Evolutionary conservation across 2,888 invertebrate species (phyloP), one percentile per base, ranked within the genome.

Genomic region (Watsonalla cultraria): DNA sequence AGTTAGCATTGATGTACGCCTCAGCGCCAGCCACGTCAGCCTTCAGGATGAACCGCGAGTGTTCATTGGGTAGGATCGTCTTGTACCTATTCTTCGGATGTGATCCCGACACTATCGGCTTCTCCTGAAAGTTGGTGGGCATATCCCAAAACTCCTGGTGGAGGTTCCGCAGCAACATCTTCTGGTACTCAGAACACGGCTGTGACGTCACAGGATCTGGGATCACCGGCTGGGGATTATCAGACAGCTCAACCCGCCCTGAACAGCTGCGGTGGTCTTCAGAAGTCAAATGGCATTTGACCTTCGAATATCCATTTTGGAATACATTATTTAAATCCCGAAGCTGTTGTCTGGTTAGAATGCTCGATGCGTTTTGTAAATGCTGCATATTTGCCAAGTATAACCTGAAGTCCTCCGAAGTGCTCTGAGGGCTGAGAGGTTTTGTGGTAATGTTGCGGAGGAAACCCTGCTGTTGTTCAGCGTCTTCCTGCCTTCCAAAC

Each of bases 1-100:
- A 98, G 90, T 98, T 98, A 67, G 98, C 98, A 90, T 98, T 98
- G 55, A 98, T 97, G 77, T 98, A 98, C 56, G 94, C 94, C 76
- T 96, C 95, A 6, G 92, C 83, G 46, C 84, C 81, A 14, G 92
- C 92, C n/a, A 66, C 62, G 5, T 86, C 90, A 0, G 78, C 68
- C n/a, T 86, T 80, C 64, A 98, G 81, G 47, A 95, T 92, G 15
- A 98, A 96, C 64, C 98, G 92, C 5, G 96, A 96, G 69, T 95
- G 95, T 71, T 97, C 96, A 82, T 98, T 97, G 35, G 98, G 97
- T 73, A 98, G 90, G 52, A 98, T 97, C 0, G 96, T 95, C 76
- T 95, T 94, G 75, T 98, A 98, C 60, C 98, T 93, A 82, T 98
- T 98, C 86, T 97, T 97, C 11, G 94, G 92, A 65, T 97, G 96